A percentile compares a stretch with the other conserved stretches of the same genome.
Evolutionary conservation across 1,140 invertebrate species (phyloP).

Genomic region (Zelostemma sp.): DNA sequence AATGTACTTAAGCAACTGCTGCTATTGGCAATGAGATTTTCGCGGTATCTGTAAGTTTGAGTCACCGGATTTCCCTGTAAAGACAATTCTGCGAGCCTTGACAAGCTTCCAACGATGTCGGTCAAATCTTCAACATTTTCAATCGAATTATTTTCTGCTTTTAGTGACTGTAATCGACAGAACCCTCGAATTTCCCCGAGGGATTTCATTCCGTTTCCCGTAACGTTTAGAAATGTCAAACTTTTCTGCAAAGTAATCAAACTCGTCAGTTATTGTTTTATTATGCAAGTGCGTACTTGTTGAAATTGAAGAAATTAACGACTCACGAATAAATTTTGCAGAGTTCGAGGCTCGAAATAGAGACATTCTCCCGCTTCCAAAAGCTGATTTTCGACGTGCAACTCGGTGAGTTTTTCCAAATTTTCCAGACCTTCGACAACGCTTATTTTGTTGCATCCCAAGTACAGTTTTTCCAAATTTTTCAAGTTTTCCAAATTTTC

Average conservation of each 20-base stretch:
- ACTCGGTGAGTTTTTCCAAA: constrained; percentile 73
- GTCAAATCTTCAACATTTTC: constrained; percentile 67
- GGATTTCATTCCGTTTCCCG: constrained; percentile 68
- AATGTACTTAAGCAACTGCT: constrained; percentile 71
- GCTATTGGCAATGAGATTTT: constrained; percentile 76
- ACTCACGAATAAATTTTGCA: constrained; percentile 73
- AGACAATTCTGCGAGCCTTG: constrained; percentile 69
- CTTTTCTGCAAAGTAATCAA: constrained; percentile 54
- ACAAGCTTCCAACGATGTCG: constrained; percentile 69
- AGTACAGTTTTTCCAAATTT: constrained; percentile 76
- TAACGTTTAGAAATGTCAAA: constrained; percentile 69
- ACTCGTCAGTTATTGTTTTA: constrained; percentile 8
- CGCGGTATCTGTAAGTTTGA: constrained; percentile 73
- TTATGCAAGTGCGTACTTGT: constrained; percentile 7
- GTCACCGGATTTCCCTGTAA: constrained; percentile 75
- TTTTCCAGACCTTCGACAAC: constrained; percentile 78
- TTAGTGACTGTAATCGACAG: constrained; percentile 61
- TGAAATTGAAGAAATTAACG: constrained; percentile 19
- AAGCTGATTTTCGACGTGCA: constrained; percentile 78
- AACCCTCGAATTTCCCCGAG: constrained; percentile 65
- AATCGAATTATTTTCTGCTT: constrained; percentile 70
- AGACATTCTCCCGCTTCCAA: constrained; percentile 71
- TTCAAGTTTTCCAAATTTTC: constrained; percentile 73
- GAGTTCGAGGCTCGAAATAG: constrained; percentile 77
- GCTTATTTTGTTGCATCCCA: constrained; percentile 77